Conservation (phyloP, 2,888 invertebrate genomes). For the Stenolophus ochropezus region DNA sequence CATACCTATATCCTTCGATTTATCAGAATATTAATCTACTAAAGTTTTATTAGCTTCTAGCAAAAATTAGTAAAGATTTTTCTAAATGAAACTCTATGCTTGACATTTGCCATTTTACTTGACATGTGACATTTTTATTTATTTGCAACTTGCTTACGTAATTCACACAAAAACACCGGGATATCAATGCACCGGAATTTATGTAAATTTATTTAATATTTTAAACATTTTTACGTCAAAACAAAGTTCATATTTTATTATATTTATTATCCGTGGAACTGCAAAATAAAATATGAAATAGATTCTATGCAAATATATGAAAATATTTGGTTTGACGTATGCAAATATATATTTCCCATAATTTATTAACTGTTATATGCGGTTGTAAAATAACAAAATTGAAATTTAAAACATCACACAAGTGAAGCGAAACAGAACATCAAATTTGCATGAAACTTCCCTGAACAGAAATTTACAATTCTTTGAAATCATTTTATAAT, state of each 20-base stretch:
- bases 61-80: too few species aligned
- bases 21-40: too few species aligned
- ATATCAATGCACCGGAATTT: not conserved
- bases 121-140: too few species aligned
- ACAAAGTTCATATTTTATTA: not conserved
- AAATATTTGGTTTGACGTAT: not conserved
- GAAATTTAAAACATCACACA: constrained; percentile 18
- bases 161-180: too few species aligned
- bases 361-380: not conserved
- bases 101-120: too few species aligned
- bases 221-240: not conserved
- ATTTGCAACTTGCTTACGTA: too few species aligned
- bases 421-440: constrained; percentile 10
- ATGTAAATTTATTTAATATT: not conserved
- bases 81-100: too few species aligned
- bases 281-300: not conserved
- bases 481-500: constrained; percentile 33
- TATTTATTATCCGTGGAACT: not conserved
- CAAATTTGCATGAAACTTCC: constrained; percentile 21
- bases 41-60: too few species aligned
- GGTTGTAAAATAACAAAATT: constrained; percentile 21
- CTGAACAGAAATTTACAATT: constrained; percentile 24
- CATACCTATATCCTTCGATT: too few species aligned
- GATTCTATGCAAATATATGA: not conserved
- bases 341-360: constrained; percentile 24